Evolutionary conservation across 2,797 vertebrate species (phyloP).

Genomic region (Spinus pinus): DNA sequence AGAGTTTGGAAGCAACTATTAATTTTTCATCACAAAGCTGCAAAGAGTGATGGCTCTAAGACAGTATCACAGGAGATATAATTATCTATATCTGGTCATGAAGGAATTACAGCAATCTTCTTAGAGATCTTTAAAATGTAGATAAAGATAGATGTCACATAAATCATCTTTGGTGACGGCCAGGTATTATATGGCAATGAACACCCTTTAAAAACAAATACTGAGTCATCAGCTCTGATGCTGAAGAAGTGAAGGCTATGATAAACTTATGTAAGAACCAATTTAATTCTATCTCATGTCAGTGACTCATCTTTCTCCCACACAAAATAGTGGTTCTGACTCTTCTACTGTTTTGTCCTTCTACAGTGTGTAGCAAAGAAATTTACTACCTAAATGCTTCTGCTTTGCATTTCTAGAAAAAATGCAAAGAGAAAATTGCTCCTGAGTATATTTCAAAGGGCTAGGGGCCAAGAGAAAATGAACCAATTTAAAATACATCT

Average conservation of each 20-base stretch:
- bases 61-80: not conserved
- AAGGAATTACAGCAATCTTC: not conserved
- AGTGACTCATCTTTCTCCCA: conserved; percentile 39
- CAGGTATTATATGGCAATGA: not conserved
- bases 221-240: not conserved
- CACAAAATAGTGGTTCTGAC: not conserved
- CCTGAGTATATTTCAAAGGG: not conserved
- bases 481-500: not conserved
- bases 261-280: conserved; percentile 4
- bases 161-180: not conserved
- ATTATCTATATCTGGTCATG: not conserved
- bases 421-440: not conserved
- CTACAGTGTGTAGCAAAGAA: not conserved
- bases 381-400: not conserved
- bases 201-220: not conserved
- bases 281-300: not conserved
- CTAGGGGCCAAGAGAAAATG: not conserved
- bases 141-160: not conserved
- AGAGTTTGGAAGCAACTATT: not conserved
- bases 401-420: conserved; percentile 9
- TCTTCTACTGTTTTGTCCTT: not conserved
- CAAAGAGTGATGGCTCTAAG: not conserved
- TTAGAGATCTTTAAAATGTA: not conserved
- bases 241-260: not conserved
- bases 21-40: not conserved